These are phyloP conservation scores for Potamilus streckersoni DNA, from an alignment of 1,140 invertebrate species.

Conservation along the genomic window DNA sequence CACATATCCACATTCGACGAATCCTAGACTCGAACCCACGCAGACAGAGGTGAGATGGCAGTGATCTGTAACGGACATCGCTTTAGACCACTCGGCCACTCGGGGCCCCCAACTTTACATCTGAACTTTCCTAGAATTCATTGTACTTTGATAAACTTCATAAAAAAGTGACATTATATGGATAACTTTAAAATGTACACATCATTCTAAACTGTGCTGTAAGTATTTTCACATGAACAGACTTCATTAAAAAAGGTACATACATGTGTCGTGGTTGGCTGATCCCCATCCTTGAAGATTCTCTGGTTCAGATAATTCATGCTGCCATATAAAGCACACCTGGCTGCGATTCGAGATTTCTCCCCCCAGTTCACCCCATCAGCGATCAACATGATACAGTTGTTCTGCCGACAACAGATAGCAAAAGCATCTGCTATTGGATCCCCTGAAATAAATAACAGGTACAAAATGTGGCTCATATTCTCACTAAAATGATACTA, in stretches of 20 bases:
- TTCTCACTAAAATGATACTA: no score
- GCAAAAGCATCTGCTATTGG: slow-evolving; percentile 93
- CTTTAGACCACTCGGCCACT: no score
- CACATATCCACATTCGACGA: no score
- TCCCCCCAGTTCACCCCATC: slow-evolving; percentile 96
- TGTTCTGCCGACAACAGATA: slow-evolving; percentile 82
- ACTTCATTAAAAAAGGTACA: slow-evolving; percentile 7
- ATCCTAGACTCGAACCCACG: no score
- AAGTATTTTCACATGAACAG: neutral
- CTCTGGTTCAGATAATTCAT: slow-evolving; percentile 87
- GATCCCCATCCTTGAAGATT: slow-evolving; percentile 72
- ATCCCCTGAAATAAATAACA: slow-evolving; percentile 73
- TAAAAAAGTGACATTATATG: no score
- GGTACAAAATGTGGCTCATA: neutral
- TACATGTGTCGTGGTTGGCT: slow-evolving; percentile 69
- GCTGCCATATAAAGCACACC: slow-evolving; percentile 88
- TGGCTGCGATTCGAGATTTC: slow-evolving; percentile 87
- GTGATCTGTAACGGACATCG: no score
- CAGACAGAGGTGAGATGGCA: no score
- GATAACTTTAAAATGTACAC: no score
- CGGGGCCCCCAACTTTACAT: no score
- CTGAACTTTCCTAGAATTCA: no score
- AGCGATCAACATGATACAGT: slow-evolving; percentile 84
- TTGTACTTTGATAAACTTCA: no score
- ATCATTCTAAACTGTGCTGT: neutral